Evolutionary conservation across 2,888 invertebrate species (phyloP), one percentile per base, ranked within the genome.

Genomic region (Morpho deidamia): DNA sequence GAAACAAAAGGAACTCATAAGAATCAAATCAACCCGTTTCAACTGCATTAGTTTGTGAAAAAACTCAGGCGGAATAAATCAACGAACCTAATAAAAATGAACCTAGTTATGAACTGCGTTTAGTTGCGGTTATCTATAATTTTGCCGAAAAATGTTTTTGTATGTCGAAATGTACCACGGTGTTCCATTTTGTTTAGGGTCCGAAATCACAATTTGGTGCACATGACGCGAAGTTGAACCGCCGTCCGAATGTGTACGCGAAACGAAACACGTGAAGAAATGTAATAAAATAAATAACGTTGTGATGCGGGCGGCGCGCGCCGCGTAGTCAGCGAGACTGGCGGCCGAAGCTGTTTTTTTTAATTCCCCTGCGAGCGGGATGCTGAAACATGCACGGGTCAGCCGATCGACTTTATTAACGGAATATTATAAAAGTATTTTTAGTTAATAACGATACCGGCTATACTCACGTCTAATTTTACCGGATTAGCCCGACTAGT

Each of bases 41-140:
- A 76, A 78, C 78, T 77, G 77, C 71, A 72, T 79, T 70, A 69
- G 77, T 77, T 75, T 74, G 77, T 72, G 64, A 66, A 48, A 53
- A 56, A 57, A 66, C 64, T 50, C 49, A 56, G 58, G 57, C 54
- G 44, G 41, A 64, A 64, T 61, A 62, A 53, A 63, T 48, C 59
- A 63, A 59, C 41, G 55, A 65, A 66, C 58, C 53, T 51, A 66
- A 64, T 55, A 60, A 53, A 75, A 70, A 50, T 69, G 69, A 81
- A 79, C 70, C 85, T 83, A 84, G 75, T 85, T 84, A n/a, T 85
- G 82, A 87, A 85, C 85, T 86, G 83, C 81, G 83, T 80, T 76
- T 83, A 76, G 78, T 79, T 79, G 85, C 82, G 83, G 83, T 78
- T 75, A 62, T 44, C 44, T 42, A 67, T 65, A 71, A 70, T 74